Evolutionary conservation across 2,888 invertebrate species (phyloP).

Genomic region (Apoda limacodes): DNA sequence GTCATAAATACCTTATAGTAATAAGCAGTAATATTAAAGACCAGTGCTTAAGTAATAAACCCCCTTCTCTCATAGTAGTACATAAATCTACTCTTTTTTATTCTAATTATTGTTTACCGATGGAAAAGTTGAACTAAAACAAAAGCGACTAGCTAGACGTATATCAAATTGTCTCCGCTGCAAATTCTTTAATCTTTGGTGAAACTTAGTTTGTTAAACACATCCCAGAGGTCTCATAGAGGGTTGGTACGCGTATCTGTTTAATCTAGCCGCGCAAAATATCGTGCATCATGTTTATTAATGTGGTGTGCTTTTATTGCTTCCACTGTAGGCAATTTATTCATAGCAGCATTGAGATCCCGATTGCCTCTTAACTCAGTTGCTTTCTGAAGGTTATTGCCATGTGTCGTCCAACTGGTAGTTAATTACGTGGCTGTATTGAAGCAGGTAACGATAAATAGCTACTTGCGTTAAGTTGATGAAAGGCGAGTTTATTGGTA

Average conservation of each 20-base stretch:
- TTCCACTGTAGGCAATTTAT: conserved; percentile 43
- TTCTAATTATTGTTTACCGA: too few relatives aligned
- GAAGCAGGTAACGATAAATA: neutral
- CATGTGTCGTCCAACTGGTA: neutral
- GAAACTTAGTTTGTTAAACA: conserved; percentile 43
- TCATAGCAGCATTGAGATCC: conserved; percentile 32
- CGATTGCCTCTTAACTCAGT: neutral
- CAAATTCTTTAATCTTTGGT: conserved; percentile 23
- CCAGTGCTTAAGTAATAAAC: too few relatives aligned
- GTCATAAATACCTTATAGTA: too few relatives aligned
- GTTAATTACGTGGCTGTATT: conserved; percentile 6
- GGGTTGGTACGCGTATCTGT: conserved; percentile 32
- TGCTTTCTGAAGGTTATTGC: neutral
- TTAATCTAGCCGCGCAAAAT: conserved; percentile 54
- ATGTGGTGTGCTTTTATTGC: conserved; percentile 46
- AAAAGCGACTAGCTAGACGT: too few relatives aligned
- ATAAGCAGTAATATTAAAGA: too few relatives aligned
- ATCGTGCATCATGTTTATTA: conserved; percentile 54
- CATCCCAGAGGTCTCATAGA: conserved; percentile 53
- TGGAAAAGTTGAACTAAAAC: too few relatives aligned
- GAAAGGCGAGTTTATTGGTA: too few relatives aligned
- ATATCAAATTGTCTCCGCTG: too few relatives aligned
- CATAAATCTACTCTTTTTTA: too few relatives aligned
- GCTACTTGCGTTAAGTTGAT: too few relatives aligned
- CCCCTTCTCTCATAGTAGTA: too few relatives aligned